phyloP scores from a whole-genome alignment of 2,113 vertebrate species.

The Halcyon senegalensis region DNA sequence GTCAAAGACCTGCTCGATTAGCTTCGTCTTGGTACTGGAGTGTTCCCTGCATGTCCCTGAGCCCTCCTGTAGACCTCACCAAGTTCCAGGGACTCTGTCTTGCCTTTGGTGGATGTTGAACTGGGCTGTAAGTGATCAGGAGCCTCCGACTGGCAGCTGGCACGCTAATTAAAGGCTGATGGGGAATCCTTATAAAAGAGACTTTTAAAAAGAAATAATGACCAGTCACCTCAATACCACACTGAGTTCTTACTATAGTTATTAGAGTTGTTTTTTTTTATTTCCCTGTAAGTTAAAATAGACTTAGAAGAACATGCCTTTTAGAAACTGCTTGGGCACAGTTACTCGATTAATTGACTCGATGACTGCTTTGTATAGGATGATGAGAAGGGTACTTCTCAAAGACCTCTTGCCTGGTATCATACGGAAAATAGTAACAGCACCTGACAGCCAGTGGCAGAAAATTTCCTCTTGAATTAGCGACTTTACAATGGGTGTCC shows the following conservation, averaged over 20 bases:
- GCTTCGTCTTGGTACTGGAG: background rate
- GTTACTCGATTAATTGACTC: slow-evolving; percentile 17
- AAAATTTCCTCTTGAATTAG: slow-evolving; percentile 37
- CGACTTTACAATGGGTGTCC: slow-evolving; percentile 17
- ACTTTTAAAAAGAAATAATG: slow-evolving; percentile 38
- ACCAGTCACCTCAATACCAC: background rate
- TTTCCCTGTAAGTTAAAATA: background rate
- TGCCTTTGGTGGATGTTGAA: background rate
- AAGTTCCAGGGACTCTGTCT: background rate
- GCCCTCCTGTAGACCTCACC: background rate
- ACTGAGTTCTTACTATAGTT: background rate
- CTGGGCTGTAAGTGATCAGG: background rate
- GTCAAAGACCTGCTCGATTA: background rate
- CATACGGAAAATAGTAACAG: slow-evolving; percentile 48
- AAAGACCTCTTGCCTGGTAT: slow-evolving; percentile 26
- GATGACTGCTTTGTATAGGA: background rate
- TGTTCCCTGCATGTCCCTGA: background rate
- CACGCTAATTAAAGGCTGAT: slow-evolving; percentile 14
- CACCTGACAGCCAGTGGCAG: slow-evolving; percentile 36
- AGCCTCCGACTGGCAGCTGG: background rate
- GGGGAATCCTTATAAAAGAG: slow-evolving; percentile 1
- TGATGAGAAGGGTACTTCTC: slow-evolving; percentile 18
- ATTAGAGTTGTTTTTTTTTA: background rate
- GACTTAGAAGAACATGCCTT: background rate
- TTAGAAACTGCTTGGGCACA: background rate